phyloP scores from a whole-genome alignment of 2,888 invertebrate species.

The Drosophila imparisetae region DNA sequence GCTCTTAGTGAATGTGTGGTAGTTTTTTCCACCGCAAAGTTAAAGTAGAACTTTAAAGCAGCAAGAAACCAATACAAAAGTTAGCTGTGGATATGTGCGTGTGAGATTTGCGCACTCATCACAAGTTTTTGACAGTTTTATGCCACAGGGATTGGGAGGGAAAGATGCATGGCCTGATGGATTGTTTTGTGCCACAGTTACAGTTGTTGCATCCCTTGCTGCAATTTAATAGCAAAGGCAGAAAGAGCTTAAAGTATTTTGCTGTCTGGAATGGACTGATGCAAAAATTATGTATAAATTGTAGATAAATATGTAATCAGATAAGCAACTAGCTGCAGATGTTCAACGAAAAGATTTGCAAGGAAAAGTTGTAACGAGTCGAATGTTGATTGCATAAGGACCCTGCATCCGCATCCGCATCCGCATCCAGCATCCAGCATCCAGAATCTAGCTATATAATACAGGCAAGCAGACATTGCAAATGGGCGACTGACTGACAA shows the following conservation, averaged over 20 bases:
- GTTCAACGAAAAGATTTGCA: conserved; percentile 64
- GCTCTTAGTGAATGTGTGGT: not conserved
- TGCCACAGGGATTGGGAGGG: conserved; percentile 33
- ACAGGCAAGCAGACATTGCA: conserved; percentile 42
- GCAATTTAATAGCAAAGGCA: conserved; percentile 34
- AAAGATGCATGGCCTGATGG: conserved; percentile 59
- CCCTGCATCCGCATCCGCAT: conserved; percentile 40
- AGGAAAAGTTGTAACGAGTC: conserved; percentile 67
- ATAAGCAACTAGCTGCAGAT: conserved; percentile 71
- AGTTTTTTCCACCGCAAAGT: conserved; percentile 17
- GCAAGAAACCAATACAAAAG: conserved; percentile 15
- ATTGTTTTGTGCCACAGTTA: conserved; percentile 54
- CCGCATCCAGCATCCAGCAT: conserved; percentile 7
- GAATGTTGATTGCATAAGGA: conserved; percentile 76
- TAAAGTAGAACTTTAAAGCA: conserved; percentile 49
- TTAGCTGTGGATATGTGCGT: conserved; percentile 27
- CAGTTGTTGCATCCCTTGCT: conserved; percentile 36
- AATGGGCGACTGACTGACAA: conserved; percentile 27
- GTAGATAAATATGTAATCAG: conserved; percentile 79
- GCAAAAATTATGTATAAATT: conserved; percentile 76
- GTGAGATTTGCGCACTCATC: conserved; percentile 48
- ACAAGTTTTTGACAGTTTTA: conserved; percentile 70
- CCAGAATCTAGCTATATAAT: conserved; percentile 43
- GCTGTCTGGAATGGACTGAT: conserved; percentile 47
- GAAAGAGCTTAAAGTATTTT: conserved; percentile 67